These are phyloP conservation scores for Bothrops jararaca DNA, from an alignment of 2,113 vertebrate species.

Conservation along the genomic window DNA sequence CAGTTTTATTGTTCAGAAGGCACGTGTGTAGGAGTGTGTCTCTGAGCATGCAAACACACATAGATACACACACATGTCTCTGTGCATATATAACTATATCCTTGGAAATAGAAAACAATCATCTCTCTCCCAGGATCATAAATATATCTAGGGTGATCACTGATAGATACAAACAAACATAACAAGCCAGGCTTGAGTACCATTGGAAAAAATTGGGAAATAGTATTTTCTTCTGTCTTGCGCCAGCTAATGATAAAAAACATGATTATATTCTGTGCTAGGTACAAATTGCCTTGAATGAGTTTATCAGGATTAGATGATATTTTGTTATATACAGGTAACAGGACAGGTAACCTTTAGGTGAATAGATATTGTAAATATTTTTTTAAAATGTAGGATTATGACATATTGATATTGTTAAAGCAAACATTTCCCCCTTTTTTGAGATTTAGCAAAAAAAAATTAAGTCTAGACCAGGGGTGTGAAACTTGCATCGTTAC, in stretches of 20 bases:
- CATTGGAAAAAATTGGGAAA: background rate
- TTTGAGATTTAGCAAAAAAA: background rate
- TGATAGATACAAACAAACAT: background rate
- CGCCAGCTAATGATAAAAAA: background rate
- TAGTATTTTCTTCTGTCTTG: background rate
- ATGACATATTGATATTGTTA: background rate
- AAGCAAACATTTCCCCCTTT: background rate
- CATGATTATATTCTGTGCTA: background rate
- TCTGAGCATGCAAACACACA: background rate
- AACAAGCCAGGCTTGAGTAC: background rate
- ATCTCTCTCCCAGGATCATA: background rate
- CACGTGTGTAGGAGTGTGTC: background rate
- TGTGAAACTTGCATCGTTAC: too few species aligned
- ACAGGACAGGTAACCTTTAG: background rate
- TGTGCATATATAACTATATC: background rate
- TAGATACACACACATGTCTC: background rate
- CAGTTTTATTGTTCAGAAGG: background rate
- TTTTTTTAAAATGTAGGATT: background rate
- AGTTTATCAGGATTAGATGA: background rate
- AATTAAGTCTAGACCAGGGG: too few species aligned
- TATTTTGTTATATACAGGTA: background rate
- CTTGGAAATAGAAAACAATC: background rate
- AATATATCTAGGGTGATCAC: background rate
- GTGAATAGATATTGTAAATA: too few species aligned
- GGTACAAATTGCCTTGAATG: background rate